Base-by-base conservation (phyloP, 2,888 invertebrate genomes). In the Drosophila recens region DNA sequence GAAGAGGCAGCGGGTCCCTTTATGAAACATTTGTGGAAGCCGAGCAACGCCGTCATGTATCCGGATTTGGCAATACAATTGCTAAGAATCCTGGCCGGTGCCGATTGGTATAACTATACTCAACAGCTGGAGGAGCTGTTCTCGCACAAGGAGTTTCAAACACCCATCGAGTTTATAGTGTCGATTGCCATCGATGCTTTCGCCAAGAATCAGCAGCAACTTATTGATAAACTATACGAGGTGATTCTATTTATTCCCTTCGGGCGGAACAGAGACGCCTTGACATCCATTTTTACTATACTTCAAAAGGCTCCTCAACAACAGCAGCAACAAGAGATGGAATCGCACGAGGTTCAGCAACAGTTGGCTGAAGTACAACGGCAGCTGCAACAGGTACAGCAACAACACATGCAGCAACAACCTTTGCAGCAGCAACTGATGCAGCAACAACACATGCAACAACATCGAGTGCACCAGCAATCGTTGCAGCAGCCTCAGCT, bases 1-100 rank as follows among this genome's bases (percentile, higher is more conserved):
- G 52, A 69, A 20, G 2, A 6, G 0, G 64, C 69, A 11, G 42
- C 38, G 0, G 17, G 36, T 0, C n/a, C 9, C 0, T 59, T 84
- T 4, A 82, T 87, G 80, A 20, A 48, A 1, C 38, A 82, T 34
- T 17, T 84, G 17, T 84, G 85, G 87, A 1, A 51, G 3, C 61
- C 72, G 1, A 8, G n/a, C n/a, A 40, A 49, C 10, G 66, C 65
- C 0, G 10, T 2, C 0, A 30, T 33, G 10, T 57, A 34, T 52
- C 52, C 48, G 0, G 49, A 59, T 0, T 10, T 82, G 15, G 65
- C 59, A 0, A 0, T 2, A 0, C 17, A 52, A 0, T 30, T 85
- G 11, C 53, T 87, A 0, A 1, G 23, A 0, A 59, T 84, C 3
- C 3, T 87, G 10, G 34, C 63, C 0, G 2, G 0, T 1, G 10